Conservation (phyloP, 2,888 invertebrate species). For the Hypercompe scribonia region DNA sequence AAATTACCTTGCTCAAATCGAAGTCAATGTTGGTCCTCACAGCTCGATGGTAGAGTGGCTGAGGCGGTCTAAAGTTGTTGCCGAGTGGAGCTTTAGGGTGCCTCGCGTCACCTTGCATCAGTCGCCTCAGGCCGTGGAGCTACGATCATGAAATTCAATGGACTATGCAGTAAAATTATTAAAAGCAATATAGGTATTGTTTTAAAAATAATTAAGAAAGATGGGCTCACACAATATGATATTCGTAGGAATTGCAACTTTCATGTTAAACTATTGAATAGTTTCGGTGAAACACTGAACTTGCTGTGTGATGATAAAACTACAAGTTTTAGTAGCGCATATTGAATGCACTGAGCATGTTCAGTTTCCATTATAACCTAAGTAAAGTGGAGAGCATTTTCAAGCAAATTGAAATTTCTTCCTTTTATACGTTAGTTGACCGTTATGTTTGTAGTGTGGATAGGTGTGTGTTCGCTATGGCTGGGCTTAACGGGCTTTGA, state of each 20-base stretch:
- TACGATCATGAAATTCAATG: constrained; percentile 77
- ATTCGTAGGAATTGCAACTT: not conserved
- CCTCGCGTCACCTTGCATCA: constrained; percentile 95
- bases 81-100: constrained; percentile 96
- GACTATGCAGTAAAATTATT: constrained; percentile 52
- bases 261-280: constrained; percentile 3
- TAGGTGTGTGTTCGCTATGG: constrained; percentile 49
- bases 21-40: constrained; percentile 99
- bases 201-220: constrained; percentile 22
- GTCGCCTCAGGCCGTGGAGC: constrained; percentile 93
- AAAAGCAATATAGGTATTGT: constrained; percentile 44
- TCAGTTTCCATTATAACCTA: constrained; percentile 61
- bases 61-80: constrained; percentile 97
- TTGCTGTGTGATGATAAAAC: constrained; percentile 18
- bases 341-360: constrained; percentile 49
- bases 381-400: constrained; percentile 61
- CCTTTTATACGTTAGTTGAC: constrained; percentile 63
- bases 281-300: not conserved
- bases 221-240: not conserved
- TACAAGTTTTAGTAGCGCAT: constrained; percentile 41
- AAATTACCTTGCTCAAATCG: constrained; percentile 90
- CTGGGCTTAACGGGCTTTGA: constrained; percentile 74
- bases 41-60: constrained; percentile 96
- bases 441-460: constrained; percentile 40
- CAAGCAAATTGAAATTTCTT: constrained; percentile 78